Evolutionary conservation across 2,888 invertebrate species (phyloP), one percentile per base, ranked within the genome.

Genomic region (Anticlea derivata): DNA sequence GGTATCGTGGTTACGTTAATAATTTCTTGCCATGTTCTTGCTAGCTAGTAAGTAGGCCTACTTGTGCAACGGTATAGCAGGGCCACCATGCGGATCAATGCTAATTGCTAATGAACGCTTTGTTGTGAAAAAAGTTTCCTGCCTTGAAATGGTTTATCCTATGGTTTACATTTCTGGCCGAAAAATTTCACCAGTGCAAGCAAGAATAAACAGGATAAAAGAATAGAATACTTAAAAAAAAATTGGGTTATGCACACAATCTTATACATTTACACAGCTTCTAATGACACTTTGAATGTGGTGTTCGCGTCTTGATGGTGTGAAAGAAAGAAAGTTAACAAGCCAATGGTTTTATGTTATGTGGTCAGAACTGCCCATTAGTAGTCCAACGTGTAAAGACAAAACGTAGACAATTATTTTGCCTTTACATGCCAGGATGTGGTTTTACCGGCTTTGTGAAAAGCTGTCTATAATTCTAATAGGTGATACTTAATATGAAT

Each of bases 61-160:
- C 39, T 45, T 46, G 39, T 50, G 50, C 23, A 51, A 46, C 24
- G 26, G 12, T 24, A 41, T 12, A 31, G 33, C 11, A 17, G 35
- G 24, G 29, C 50, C 40, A 46, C 50, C 45, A 46, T 51, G 51
- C 51, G 46, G 40, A 51, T 45, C 45, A 24, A 40, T 20, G 40
- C 33, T 51, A 46, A 46, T 51, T 51, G 35, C 40, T 10, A 24
- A 35, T 24, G 40, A 40, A 29, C 33, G 30, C 41, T 10, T 12
- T 40, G 30, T 20, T 23, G 34, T 44, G 30, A 45, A 30, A 22
- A 29, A 23, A 23, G 37, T 17, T 52, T 52, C 51, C 51, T 47
- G 47, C 31, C 22, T 52, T 41, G 2, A 17, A 17, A 17, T 17
- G 17, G 17, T 17, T 17, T 17, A n/a, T n/a, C n/a, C n/a, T n/a